Conservation (phyloP, 2,797 vertebrate species). For the Cryptoblepharus egeriae region DNA sequence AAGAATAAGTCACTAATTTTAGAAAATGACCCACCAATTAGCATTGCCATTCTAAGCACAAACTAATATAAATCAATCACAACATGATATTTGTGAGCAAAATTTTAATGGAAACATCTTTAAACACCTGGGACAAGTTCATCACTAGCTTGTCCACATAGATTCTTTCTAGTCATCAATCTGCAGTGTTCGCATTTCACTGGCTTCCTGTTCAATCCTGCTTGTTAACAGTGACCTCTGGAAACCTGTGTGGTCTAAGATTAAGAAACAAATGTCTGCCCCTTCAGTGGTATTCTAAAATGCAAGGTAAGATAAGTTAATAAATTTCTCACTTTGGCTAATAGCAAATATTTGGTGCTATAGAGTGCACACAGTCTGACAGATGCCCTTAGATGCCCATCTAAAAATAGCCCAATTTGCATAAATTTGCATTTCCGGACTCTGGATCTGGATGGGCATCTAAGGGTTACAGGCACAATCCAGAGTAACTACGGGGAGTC, state of each 20-base stretch:
- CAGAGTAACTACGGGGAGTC: too few species aligned
- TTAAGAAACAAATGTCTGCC: slow-evolving; percentile 20
- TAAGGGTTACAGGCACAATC: too few species aligned
- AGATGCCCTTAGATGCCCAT: too few species aligned
- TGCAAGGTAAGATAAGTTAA: not conserved
- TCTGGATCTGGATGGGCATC: too few species aligned
- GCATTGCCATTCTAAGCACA: not conserved
- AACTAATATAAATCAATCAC: slow-evolving; percentile 23
- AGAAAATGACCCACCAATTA: not conserved
- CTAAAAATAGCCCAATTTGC: too few species aligned
- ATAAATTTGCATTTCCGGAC: too few species aligned
- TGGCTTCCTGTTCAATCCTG: slow-evolving; percentile 7
- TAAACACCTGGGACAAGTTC: slow-evolving; percentile 14
- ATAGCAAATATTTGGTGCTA: not conserved
- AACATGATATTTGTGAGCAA: slow-evolving; percentile 8
- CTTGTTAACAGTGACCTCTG: slow-evolving; percentile 24
- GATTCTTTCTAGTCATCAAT: slow-evolving; percentile 27
- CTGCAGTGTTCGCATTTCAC: slow-evolving; percentile 11
- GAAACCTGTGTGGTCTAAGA: not conserved
- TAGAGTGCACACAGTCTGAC: not conserved
- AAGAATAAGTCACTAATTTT: not conserved
- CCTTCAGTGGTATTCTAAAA: not conserved
- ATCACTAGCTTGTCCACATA: not conserved
- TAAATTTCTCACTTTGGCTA: not conserved
- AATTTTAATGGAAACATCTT: not conserved